These are phyloP conservation scores for Pachydiplax longipennis DNA, from an alignment of 2,888 invertebrate genomes.

Conservation along the genomic window DNA sequence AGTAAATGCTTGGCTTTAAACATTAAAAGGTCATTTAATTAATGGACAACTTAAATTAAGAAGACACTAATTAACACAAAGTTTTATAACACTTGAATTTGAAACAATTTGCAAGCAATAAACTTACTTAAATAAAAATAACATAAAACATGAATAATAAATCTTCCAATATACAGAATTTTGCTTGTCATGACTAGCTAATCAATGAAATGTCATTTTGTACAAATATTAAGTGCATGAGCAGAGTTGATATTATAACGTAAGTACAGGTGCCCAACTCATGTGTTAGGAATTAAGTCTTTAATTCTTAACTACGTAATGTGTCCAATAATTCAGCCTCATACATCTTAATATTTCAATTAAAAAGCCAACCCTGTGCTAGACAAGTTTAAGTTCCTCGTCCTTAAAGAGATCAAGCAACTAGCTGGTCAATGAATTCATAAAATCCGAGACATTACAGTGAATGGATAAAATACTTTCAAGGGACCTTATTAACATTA, in stretches of 20 bases:
- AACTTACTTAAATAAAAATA: background rate
- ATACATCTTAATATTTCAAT: background rate
- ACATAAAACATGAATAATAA: background rate
- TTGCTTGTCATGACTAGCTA: constrained; percentile 28
- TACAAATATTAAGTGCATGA: constrained; percentile 29
- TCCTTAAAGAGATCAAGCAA: constrained; percentile 35
- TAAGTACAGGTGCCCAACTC: constrained; percentile 28
- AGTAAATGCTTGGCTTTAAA: background rate
- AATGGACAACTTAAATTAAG: background rate
- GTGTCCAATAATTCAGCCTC: background rate
- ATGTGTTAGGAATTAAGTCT: background rate
- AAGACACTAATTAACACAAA: background rate
- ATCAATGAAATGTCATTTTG: constrained; percentile 35
- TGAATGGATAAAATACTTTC: background rate
- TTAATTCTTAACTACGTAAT: background rate
- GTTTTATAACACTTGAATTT: background rate
- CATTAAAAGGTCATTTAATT: background rate
- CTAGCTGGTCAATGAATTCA: constrained; percentile 7
- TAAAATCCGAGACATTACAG: background rate
- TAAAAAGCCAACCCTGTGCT: background rate
- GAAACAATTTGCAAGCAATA: background rate
- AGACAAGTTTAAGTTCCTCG: background rate
- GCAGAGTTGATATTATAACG: constrained; percentile 3
- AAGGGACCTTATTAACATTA: background rate
- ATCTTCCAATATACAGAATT: background rate